Evolutionary conservation across 2,888 invertebrate species (phyloP).

Genomic region (Caenorhabditis angaria): DNA sequence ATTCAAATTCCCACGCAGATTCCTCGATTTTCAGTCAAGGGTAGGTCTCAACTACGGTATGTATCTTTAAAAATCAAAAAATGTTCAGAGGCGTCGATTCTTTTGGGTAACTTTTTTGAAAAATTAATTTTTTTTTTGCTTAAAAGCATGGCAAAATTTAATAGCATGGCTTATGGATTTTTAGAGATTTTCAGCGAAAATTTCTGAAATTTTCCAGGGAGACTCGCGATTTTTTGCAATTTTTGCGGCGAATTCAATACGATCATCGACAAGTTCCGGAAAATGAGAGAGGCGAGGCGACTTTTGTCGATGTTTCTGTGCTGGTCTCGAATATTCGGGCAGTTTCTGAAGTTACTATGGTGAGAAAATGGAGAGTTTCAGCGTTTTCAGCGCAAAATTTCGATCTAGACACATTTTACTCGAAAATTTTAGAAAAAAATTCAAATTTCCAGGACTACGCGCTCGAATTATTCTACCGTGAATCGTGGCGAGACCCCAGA

Average conservation of each 20-base stretch:
- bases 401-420: no score
- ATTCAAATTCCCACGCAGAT: conserved; percentile 18
- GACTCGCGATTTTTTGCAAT: conserved; percentile 66
- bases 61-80: not conserved
- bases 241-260: conserved; percentile 62
- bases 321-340: conserved; percentile 69
- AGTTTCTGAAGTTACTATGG: conserved; percentile 71
- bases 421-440: not conserved
- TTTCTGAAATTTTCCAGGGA: conserved; percentile 52
- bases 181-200: not conserved
- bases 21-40: conserved; percentile 40
- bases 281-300: conserved; percentile 60
- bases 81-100: conserved; percentile 44
- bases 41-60: conserved; percentile 5
- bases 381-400: no score
- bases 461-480: conserved; percentile 69
- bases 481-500: conserved; percentile 66
- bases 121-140: conserved; percentile 1
- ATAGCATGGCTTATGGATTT: conserved; percentile 21
- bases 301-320: conserved; percentile 63
- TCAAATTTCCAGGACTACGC: conserved; percentile 59
- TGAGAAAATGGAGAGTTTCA: conserved; percentile 20
- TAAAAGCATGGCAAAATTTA: not conserved
- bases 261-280: conserved; percentile 69
- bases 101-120: conserved; percentile 27